Evolutionary conservation across 2,888 invertebrate species (phyloP).

Genomic region (Ephialtes manifestator): DNA sequence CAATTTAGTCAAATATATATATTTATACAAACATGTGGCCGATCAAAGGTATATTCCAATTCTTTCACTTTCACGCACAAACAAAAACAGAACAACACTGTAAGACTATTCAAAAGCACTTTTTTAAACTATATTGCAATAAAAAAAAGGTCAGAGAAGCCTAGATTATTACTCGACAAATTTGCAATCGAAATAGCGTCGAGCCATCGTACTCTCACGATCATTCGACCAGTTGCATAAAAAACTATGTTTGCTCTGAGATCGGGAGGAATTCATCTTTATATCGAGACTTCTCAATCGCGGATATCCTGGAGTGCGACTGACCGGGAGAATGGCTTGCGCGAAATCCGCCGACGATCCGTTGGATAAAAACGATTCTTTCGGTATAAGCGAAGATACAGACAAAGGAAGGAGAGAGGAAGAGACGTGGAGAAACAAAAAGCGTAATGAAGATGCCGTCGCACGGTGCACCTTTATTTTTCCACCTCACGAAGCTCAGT

Average conservation of each 20-base stretch:
- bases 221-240: not conserved
- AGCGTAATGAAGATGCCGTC: conserved; percentile 12
- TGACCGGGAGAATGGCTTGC: conserved; percentile 14
- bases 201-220: not conserved
- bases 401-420: not conserved
- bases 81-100: not conserved
- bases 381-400: not conserved
- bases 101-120: not conserved
- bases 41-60: not conserved
- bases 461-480: not conserved
- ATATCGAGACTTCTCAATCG: conserved; percentile 37
- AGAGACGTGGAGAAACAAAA: conserved; percentile 12
- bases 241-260: conserved; percentile 22
- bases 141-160: not conserved
- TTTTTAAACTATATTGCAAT: not conserved
- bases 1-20: not conserved
- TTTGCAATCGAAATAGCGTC: not conserved
- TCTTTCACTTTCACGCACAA: not conserved
- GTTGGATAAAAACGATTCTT: conserved; percentile 1
- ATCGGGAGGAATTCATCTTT: conserved; percentile 47
- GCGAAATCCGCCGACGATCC: conserved; percentile 18
- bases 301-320: conserved; percentile 39
- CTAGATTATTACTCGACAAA: not conserved
- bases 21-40: not conserved
- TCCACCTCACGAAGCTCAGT: not conserved